Percentiles rank a stretch among this genome's conserved stretches.
Conservation (phyloP, 2,888 invertebrate species). For the Adela reaumurella region DNA sequence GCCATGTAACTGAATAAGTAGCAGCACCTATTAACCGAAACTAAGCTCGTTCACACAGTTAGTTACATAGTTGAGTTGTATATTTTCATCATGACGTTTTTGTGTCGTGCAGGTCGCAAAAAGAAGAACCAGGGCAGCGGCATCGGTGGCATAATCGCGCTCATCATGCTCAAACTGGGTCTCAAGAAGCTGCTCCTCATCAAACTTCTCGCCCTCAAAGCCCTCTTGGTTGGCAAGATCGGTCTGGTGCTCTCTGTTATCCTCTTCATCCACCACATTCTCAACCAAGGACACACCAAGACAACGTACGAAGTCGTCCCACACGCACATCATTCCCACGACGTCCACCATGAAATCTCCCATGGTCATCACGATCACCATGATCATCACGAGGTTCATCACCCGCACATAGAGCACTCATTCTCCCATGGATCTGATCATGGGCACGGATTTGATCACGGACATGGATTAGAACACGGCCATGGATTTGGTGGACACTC, state of each 20-base stretch:
- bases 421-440: constrained; percentile 39
- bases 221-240: constrained; percentile 76
- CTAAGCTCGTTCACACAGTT: too few relatives aligned
- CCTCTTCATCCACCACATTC: constrained; percentile 50
- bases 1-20: too few relatives aligned
- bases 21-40: too few relatives aligned
- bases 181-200: constrained; percentile 64
- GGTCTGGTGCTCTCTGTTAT: constrained; percentile 72
- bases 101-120: constrained; percentile 65
- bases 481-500: constrained; percentile 32
- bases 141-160: constrained; percentile 65
- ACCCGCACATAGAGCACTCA: constrained; percentile 54
- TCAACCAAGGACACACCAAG: constrained; percentile 42
- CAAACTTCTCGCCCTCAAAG: constrained; percentile 79
- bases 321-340: constrained; percentile 47
- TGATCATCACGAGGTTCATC: constrained; percentile 57
- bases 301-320: constrained; percentile 47
- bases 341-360: constrained; percentile 57
- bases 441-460: constrained; percentile 32
- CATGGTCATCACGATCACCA: constrained; percentile 40
- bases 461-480: constrained; percentile 28
- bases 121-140: constrained; percentile 69
- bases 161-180: constrained; percentile 46
- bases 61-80: too few relatives aligned
- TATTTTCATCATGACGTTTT: too few relatives aligned